These are phyloP conservation scores for Ictidomys tridecemlineatus DNA, from an alignment of 2,113 vertebrate species.

Conservation along the genomic window DNA sequence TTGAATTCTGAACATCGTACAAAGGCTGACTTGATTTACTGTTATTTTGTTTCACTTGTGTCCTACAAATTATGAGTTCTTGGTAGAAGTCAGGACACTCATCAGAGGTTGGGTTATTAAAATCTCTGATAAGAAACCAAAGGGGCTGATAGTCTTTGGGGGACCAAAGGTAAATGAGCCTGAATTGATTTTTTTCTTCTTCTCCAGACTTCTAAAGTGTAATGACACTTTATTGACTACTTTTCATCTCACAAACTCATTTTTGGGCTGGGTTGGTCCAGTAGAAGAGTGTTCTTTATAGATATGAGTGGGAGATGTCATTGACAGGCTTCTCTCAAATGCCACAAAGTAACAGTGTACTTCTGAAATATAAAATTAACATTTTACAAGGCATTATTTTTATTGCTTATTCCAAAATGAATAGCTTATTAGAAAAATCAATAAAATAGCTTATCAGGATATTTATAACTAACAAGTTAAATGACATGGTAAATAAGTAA, in stretches of 20 bases:
- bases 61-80: neutral
- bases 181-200: neutral
- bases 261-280: neutral
- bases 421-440: neutral
- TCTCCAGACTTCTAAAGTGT: neutral
- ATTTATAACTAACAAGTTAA: neutral
- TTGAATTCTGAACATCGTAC: neutral
- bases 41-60: neutral
- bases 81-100: neutral
- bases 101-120: neutral
- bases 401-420: neutral
- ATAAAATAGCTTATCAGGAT: neutral
- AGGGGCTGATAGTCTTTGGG: neutral
- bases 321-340: neutral
- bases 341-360: neutral
- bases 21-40: neutral
- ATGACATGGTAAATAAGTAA: neutral
- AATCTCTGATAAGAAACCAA: neutral
- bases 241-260: neutral
- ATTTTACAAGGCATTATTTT: neutral
- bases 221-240: neutral
- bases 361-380: neutral
- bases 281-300: neutral
- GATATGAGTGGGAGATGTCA: neutral
- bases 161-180: neutral